Percentiles rank a stretch among this genome's conserved stretches.
Conservation (phyloP, 1,140 invertebrate genomes). For the Zaprionus ornatus region DNA sequence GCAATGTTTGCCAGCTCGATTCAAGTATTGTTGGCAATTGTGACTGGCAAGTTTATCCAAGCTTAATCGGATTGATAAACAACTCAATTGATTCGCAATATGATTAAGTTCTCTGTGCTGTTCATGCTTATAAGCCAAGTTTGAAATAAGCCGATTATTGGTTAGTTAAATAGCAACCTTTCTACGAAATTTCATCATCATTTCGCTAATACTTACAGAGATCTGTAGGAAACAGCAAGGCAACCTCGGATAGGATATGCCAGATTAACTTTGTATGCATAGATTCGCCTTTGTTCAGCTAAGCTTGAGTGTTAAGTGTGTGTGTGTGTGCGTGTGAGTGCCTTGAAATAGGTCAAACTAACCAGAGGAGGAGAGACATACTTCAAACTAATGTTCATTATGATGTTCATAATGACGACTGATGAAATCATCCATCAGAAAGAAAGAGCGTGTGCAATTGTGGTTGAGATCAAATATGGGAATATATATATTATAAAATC, state of each 20-base stretch:
- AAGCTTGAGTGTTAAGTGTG: too few species aligned
- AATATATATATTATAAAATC: neutral
- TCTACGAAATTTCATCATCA: neutral
- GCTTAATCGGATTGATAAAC: neutral
- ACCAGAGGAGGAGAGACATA: too few species aligned
- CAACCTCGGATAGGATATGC: neutral
- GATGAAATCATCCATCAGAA: constrained; percentile 26
- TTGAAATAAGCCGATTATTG: neutral
- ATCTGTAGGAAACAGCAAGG: neutral
- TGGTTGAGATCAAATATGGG: neutral
- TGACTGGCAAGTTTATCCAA: neutral
- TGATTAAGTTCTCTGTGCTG: neutral
- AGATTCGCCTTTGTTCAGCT: neutral
- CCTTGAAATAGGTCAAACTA: constrained; percentile 8
- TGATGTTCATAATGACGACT: constrained; percentile 7
- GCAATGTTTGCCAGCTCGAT: too few species aligned
- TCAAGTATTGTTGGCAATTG: too few species aligned
- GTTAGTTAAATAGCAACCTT: neutral
- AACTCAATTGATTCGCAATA: neutral
- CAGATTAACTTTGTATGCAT: too few species aligned
- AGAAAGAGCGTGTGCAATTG: constrained; percentile 15
- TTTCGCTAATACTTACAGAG: neutral
- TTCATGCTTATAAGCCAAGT: neutral
- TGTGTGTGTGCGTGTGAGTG: neutral
- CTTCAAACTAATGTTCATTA: neutral